A percentile compares a stretch with the other conserved stretches of the same genome.
phyloP scores from a whole-genome alignment of 1,140 invertebrate species.

The Zaprionus capensis region DNA sequence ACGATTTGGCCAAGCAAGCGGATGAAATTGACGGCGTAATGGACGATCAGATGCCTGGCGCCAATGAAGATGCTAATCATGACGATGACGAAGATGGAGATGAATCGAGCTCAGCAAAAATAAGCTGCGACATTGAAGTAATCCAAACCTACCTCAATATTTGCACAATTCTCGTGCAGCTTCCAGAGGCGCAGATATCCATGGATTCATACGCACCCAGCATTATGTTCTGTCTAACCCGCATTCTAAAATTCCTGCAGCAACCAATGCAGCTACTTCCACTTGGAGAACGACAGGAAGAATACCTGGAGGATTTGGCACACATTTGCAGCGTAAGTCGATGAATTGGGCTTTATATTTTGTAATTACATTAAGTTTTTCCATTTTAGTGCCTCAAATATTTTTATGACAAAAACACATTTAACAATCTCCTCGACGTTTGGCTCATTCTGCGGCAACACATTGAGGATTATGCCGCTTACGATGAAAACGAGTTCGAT shows the following conservation, averaged over 20 bases:
- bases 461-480: conserved; percentile 57
- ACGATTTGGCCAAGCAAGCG: conserved; percentile 55
- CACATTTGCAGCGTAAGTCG: conserved; percentile 72
- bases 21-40: conserved; percentile 44
- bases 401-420: conserved; percentile 57
- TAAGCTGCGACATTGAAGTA: conserved; percentile 69
- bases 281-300: conserved; percentile 65
- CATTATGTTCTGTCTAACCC: conserved; percentile 62
- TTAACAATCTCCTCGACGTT: conserved; percentile 42
- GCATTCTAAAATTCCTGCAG: conserved; percentile 64
- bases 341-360: fast-evolving
- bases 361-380: background rate
- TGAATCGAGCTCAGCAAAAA: conserved; percentile 47
- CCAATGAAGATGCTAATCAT: background rate
- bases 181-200: conserved; percentile 63
- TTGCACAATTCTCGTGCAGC: conserved; percentile 78
- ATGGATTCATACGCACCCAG: conserved; percentile 60
- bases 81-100: conserved; percentile 53
- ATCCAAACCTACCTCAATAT: conserved; percentile 82
- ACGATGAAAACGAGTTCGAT: conserved; percentile 62
- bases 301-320: conserved; percentile 75
- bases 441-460: conserved; percentile 57
- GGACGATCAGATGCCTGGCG: background rate
- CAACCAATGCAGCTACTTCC: conserved; percentile 63
- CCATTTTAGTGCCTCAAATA: conserved; percentile 60